Conservation (phyloP, 2,797 vertebrate genomes). For the Miichthys miiuy region DNA sequence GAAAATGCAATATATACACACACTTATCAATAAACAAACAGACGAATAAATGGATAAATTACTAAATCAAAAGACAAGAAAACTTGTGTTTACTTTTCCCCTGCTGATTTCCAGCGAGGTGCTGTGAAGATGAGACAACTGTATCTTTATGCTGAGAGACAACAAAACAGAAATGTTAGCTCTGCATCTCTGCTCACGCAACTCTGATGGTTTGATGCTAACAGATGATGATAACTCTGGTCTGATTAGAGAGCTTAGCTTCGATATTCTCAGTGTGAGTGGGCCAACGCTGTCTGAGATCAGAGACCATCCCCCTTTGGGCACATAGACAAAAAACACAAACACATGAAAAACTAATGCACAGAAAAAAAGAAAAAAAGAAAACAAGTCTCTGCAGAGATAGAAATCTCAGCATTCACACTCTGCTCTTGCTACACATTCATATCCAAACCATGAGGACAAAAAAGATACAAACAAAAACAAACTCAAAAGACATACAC, state of each 20-base stretch:
- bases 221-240: slow-evolving; percentile 66
- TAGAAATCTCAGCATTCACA: slow-evolving; percentile 22
- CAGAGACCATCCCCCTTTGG: slow-evolving; percentile 48
- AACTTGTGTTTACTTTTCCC: slow-evolving; percentile 26
- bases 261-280: slow-evolving; percentile 51
- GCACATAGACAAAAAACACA: slow-evolving; percentile 2
- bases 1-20: background rate
- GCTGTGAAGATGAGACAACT: slow-evolving; percentile 24
- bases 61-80: slow-evolving; percentile 32
- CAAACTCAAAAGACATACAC: slow-evolving; percentile 13
- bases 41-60: slow-evolving; percentile 1
- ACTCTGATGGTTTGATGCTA: slow-evolving; percentile 65
- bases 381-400: slow-evolving; percentile 9
- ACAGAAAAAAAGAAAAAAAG: slow-evolving; percentile 6
- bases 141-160: slow-evolving; percentile 41
- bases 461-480: slow-evolving; percentile 15
- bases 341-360: slow-evolving; percentile 47
- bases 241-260: slow-evolving; percentile 69
- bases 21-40: background rate
- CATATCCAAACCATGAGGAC: background rate
- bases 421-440: slow-evolving; percentile 20
- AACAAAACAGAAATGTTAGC: slow-evolving; percentile 56
- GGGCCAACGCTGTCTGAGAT: slow-evolving; percentile 60
- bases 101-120: slow-evolving; percentile 37
- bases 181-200: slow-evolving; percentile 51